Base-by-base conservation (phyloP, 2,797 vertebrate genomes). In the Notamacropus eugenii region DNA sequence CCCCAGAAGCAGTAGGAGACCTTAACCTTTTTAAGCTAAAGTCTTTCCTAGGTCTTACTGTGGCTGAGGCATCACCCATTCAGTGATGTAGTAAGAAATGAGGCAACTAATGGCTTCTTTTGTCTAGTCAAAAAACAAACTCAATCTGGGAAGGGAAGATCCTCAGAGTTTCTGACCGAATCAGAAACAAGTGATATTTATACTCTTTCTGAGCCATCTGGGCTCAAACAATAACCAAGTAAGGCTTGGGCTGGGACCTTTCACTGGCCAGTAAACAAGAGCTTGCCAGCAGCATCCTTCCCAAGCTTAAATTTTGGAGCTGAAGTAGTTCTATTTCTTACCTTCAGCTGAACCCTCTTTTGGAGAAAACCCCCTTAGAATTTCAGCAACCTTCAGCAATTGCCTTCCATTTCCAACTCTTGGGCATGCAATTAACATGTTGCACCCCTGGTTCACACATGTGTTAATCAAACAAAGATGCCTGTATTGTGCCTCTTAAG, bases 281-380 rank as follows among this genome's bases (percentile, higher is more conserved):
- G 16, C n/a, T 74, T 74, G 1, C 16, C 34, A 74, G 46, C 3
- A 46, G 40, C 74, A 24, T 82, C 19, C 22, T 46, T 46, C 22
- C n/a, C 22, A 82, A 24, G 2, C 74, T 82, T 82, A 8, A 82
- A 11, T 46, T 46, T 46, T 82, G 74, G 19, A 40, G 6, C 22
- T 74, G 28, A 40, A 82, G 8, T 46, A 93, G 11, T 46, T 50
- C 91, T 27, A 91, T 59, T n/a, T 92, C 91, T 27, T 55, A 19
- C 52, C 54, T 74, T 31, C 96, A 40, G 62, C 31, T 93, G 93
- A 94, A 22, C 28, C 92, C 29, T 94, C 67, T 34, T 8, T 91
- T 58, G 46, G 90, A 58, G 52, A 67, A 91, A 87, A 16, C 54
- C 8, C 16, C 67, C n/a, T 46, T 46, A 46, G 74, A 82, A 82